Evolutionary conservation across 2,888 invertebrate species (phyloP).

Genomic region (Tipula helvola): DNA sequence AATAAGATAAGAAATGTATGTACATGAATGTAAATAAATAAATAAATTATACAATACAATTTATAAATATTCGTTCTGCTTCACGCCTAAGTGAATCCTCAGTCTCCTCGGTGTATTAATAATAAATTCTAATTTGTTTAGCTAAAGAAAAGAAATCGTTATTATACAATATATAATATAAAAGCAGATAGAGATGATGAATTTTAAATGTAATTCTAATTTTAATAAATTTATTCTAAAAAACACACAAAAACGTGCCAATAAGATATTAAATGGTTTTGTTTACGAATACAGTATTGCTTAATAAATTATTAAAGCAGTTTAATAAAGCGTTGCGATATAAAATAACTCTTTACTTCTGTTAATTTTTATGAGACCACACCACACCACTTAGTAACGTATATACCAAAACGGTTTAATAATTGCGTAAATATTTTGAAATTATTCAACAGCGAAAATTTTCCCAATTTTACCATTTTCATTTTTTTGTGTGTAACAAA

Average conservation of each 20-base stretch:
- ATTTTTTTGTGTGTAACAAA: background rate
- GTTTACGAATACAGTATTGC: background rate
- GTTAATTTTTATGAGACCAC: background rate
- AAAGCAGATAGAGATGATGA: background rate
- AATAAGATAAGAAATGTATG: background rate
- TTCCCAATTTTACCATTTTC: background rate
- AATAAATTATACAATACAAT: background rate
- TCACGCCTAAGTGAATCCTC: background rate
- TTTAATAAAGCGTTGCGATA: background rate
- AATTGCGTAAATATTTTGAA: background rate
- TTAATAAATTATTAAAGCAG: background rate
- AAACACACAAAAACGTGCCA: background rate
- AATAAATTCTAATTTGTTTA: background rate
- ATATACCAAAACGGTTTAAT: background rate
- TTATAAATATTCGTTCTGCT: background rate
- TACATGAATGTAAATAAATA: background rate
- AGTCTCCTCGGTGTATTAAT: background rate
- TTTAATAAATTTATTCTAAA: background rate
- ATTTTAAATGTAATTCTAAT: background rate
- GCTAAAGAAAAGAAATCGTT: background rate
- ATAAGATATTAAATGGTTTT: background rate
- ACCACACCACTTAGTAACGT: background rate
- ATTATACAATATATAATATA: background rate
- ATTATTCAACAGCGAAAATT: background rate
- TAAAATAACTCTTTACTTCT: background rate